Evolutionary conservation across 1,140 invertebrate genomes (phyloP).

Genomic region (Vollenhovia emeryi): DNA sequence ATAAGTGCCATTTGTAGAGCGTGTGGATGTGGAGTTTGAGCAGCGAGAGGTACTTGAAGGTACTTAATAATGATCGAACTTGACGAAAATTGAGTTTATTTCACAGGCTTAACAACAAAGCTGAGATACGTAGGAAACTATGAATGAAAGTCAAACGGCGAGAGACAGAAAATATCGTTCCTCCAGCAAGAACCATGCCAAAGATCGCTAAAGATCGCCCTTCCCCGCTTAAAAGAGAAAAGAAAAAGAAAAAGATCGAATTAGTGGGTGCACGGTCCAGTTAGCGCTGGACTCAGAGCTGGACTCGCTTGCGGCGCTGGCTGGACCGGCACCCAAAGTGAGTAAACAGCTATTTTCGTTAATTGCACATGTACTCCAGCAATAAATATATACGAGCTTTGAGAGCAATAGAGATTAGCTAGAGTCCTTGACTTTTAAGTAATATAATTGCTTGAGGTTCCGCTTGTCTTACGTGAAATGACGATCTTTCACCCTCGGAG

Average conservation of each 20-base stretch:
- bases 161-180: constrained; percentile 75
- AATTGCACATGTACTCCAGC: constrained; percentile 57
- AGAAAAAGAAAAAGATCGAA: constrained; percentile 17
- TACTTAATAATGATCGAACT: constrained; percentile 63
- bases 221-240: constrained; percentile 42
- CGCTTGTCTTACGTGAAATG: background rate
- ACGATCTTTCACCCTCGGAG: background rate
- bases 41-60: background rate
- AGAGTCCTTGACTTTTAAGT: background rate
- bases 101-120: constrained; percentile 81
- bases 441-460: constrained; percentile 9
- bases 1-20: background rate
- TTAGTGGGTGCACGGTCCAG: constrained; percentile 33
- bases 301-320: background rate
- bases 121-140: constrained; percentile 79
- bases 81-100: constrained; percentile 80
- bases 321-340: constrained; percentile 7
- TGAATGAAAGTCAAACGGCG: constrained; percentile 77
- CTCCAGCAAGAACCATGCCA: constrained; percentile 78
- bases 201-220: constrained; percentile 54
- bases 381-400: background rate
- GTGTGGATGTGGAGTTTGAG: background rate
- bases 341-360: constrained; percentile 63
- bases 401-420: background rate
- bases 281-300: background rate